phyloP scores from a whole-genome alignment of 2,113 vertebrate species.

The Trachemys scripta region DNA sequence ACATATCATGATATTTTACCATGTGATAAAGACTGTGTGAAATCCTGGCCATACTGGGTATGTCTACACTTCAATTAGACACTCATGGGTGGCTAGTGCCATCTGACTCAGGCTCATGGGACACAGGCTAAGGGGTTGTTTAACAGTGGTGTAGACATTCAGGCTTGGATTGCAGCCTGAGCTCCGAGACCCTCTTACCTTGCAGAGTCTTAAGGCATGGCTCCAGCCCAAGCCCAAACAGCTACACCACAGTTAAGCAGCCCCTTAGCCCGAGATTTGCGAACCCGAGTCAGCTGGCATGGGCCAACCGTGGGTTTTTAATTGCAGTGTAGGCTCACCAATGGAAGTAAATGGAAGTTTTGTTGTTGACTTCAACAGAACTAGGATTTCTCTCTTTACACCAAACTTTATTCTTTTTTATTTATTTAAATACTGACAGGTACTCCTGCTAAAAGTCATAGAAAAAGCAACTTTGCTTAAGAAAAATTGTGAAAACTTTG shows the following conservation, averaged over 20 bases:
- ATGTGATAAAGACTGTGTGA: neutral
- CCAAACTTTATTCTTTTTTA: neutral
- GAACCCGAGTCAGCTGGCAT: neutral
- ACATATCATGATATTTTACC: neutral
- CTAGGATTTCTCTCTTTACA: neutral
- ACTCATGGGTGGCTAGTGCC: too few species aligned
- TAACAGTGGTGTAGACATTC: neutral
- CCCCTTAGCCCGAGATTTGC: neutral
- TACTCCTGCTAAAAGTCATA: neutral
- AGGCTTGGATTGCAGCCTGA: too few species aligned
- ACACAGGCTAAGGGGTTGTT: neutral
- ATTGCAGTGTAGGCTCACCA: neutral
- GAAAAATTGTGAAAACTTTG: neutral
- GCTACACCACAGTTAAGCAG: neutral
- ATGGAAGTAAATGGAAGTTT: neutral
- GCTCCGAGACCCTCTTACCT: too few species aligned
- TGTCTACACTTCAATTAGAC: too few species aligned
- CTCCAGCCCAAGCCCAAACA: too few species aligned
- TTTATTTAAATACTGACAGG: neutral
- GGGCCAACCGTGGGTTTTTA: neutral
- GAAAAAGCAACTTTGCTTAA: neutral
- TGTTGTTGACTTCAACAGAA: neutral
- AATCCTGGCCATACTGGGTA: neutral
- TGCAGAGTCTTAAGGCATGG: too few species aligned
- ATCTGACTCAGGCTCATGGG: neutral